Evolutionary conservation across 2,888 invertebrate species (phyloP), one percentile per base, ranked within the genome.

Genomic region (Ptycholaimellus sp.): DNA sequence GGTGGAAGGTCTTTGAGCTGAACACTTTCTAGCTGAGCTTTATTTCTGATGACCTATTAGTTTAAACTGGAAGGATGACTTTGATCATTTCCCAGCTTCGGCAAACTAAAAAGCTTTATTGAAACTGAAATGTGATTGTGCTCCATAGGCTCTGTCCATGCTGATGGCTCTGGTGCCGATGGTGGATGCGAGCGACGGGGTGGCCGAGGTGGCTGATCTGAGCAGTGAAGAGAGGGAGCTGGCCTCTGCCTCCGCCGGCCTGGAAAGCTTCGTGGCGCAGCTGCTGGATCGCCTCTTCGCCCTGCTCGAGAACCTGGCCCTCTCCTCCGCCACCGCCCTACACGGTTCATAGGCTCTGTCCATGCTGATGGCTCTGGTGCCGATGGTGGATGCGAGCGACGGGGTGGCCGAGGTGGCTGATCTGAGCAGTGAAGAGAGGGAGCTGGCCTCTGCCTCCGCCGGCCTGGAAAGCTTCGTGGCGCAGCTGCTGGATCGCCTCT

Each of bases 401-500:
- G 77, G 79, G 2, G 64, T 69, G 27, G 68, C 71, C 38, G 58
- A 71, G 46, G 68, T 72, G 52, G 58, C 66, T 1, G 72, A 75
- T 53, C 63, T 82, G 42, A 74, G 74, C 1, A 77, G 69, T 64
- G 72, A 74, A 40, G 82, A 83, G 52, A 55, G 54, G 41, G 66
- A 68, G 42, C 48, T 68, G 6, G 81, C 81, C 57, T 73, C 74
- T 45, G 73, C 75, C 1, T 78, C 81, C 0, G 77, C 79, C 1
- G 73, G 74, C 47, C 73, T 83, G 48, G 82, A 85, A 61, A 80
- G 82, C 55, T 83, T 85, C 53, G 72, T 83, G 2, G 60, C 80
- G 2, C 74, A 80, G 51, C 76, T 80, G 52, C 62, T 85, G 47
- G 81, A 45, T 23, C 11, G 32, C 27, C 20, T 25, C 7, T 27